Conservation (phyloP, 2,797 vertebrate species). For the Gallinago stenura region DNA sequence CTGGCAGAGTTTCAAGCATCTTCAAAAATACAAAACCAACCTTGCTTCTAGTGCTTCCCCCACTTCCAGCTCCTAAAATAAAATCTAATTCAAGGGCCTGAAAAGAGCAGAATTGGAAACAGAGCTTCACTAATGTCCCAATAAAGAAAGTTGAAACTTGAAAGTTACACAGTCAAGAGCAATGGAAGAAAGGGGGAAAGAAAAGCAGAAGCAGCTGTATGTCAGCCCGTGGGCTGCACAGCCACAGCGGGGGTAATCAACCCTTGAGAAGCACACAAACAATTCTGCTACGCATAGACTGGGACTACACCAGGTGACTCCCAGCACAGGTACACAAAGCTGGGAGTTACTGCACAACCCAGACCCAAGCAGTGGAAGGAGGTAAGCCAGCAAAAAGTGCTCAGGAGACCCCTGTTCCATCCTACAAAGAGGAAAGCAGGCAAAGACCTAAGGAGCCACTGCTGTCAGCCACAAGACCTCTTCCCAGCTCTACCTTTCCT, state of each 20-base stretch:
- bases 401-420: background rate
- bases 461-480: background rate
- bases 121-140: background rate
- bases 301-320: background rate
- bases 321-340: fast-evolving
- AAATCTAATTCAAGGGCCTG: background rate
- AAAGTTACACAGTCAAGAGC: background rate
- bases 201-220: background rate
- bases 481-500: background rate
- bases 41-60: background rate
- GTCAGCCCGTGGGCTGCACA: background rate
- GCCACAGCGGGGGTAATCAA: background rate
- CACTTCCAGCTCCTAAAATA: background rate
- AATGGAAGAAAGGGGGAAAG: background rate
- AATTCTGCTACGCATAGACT: background rate
- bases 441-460: background rate
- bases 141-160: background rate
- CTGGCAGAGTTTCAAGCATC: conserved; percentile 29
- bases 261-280: background rate
- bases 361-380: background rate
- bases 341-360: background rate
- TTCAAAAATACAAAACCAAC: conserved; percentile 15
- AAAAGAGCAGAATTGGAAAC: background rate
- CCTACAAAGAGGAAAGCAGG: background rate
- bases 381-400: background rate